phyloP scores from a whole-genome alignment of 92 coral and sea anemone species.

The Siderastrea siderea region DNA sequence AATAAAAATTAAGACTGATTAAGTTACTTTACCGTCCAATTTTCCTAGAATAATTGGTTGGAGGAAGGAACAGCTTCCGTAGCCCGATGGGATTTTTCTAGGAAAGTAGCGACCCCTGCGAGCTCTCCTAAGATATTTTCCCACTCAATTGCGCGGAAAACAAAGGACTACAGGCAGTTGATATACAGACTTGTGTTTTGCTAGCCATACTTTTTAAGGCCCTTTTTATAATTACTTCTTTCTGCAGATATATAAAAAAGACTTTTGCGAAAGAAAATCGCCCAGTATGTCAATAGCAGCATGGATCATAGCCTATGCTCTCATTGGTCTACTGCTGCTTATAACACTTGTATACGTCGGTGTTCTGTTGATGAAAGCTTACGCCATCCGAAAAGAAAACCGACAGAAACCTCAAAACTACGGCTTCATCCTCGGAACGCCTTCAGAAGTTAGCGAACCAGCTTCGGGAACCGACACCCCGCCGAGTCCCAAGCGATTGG shows the following conservation, averaged over 20 bases:
- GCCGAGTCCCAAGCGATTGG: slow-evolving; percentile 67
- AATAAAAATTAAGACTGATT: no score
- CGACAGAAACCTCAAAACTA: slow-evolving; percentile 40
- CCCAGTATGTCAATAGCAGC: slow-evolving; percentile 54
- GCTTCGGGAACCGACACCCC: slow-evolving; percentile 17
- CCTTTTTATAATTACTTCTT: neutral
- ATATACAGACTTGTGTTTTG: no score
- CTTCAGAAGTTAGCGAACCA: slow-evolving; percentile 25
- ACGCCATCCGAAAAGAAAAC: slow-evolving; percentile 54
- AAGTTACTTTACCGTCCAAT: no score
- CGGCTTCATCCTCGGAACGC: slow-evolving; percentile 38
- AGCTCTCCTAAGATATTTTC: no score
- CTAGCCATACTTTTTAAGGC: no score
- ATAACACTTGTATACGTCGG: slow-evolving; percentile 57
- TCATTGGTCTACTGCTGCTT: slow-evolving; percentile 52
- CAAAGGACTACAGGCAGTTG: no score
- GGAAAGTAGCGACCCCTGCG: no score
- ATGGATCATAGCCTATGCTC: slow-evolving; percentile 61
- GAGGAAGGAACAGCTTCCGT: no score
- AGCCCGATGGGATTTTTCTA: no score
- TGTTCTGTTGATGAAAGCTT: slow-evolving; percentile 44
- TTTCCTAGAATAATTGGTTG: no score
- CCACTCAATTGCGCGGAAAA: no score
- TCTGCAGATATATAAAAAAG: neutral
- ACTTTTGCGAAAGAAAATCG: neutral